Evolutionary conservation across 2,113 vertebrate genomes (phyloP), one percentile per base, ranked within the genome.

Genomic region (Struthidea cinerea): DNA sequence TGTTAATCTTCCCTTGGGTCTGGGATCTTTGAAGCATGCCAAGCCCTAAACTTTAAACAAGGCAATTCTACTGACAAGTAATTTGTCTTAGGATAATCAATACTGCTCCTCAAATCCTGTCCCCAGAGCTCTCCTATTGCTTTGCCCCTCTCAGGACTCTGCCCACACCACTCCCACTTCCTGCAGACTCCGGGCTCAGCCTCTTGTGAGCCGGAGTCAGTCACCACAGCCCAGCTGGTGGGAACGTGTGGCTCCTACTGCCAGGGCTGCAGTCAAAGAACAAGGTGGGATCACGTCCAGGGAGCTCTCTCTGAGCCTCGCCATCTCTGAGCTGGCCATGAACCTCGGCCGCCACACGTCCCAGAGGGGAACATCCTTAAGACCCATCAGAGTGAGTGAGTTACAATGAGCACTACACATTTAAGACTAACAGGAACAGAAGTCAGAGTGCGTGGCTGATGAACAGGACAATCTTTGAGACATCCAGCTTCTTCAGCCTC

Each of bases 311-410:
- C 32, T 65, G 60, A 70, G 23, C 46, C 2, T 0, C 11, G 4
- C 7, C 39, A 1, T 26, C 75, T 46, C 74, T 37, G 37, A 78
- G 30, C 28, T 28, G 46, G 19, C 42, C 46, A 32, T 16, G 68
- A 57, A 49, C 28, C 19, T 74, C 0, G 0, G 28, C 22, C 7
- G 0, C 16, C 16, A 30, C 11, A 30, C 0, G 0, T 82, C 52
- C 56, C 23, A 26, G 37, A 16, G 1, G 2, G 2, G 1, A 42
- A 26, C 10, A 23, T 22, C 26, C 53, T 71, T 60, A n/a, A 14
- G 49, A 17, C 6, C 17, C 7, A 1, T 27, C 39, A 41, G 28
- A 37, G 4, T 8, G 9, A 44, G 30, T 7, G 30, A 67, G 49
- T 37, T 56, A 13, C 14, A 83, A 68, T 9, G 53, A 50, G 41